Evolutionary conservation across 2,888 invertebrate genomes (phyloP).

Genomic region (Anarsia innoxiella): DNA sequence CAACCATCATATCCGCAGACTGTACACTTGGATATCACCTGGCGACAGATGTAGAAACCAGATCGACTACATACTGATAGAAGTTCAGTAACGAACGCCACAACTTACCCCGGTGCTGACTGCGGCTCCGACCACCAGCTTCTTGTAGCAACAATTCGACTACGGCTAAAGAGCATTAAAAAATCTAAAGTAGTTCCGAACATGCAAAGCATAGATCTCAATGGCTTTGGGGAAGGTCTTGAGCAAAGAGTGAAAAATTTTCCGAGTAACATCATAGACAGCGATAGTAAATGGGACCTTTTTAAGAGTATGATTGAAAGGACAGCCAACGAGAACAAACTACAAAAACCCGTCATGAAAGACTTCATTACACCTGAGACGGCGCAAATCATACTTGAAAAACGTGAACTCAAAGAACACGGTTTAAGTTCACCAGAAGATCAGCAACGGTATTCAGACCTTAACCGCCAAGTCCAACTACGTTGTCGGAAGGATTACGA

Average conservation of each 20-base stretch:
- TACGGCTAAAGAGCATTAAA: constrained; percentile 1
- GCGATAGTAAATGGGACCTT: neutral
- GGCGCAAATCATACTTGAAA: constrained; percentile 2
- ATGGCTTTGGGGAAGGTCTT: neutral
- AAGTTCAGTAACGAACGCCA: constrained; percentile 5
- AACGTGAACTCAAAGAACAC: constrained; percentile 1
- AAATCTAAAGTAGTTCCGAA: neutral
- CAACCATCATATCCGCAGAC: neutral
- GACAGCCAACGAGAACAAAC: neutral
- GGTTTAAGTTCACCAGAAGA: constrained; percentile 1
- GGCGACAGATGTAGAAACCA: constrained; percentile 10
- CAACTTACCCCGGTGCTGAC: constrained; percentile 12
- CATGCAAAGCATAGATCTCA: neutral
- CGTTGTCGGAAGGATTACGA: constrained; percentile 3
- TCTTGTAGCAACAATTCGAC: constrained; percentile 1
- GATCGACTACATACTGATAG: constrained; percentile 13
- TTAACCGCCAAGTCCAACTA: constrained; percentile 3
- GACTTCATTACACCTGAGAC: constrained; percentile 6
- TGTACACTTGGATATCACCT: constrained; percentile 14
- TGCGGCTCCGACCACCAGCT: constrained; percentile 9
- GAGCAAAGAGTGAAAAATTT: neutral
- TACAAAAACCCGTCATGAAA: neutral
- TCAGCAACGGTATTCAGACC: constrained; percentile 5
- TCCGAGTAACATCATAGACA: neutral
- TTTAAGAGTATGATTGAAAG: neutral